Conservation (phyloP, 2,888 invertebrate species). For the Phoenoteleia sp. region DNA sequence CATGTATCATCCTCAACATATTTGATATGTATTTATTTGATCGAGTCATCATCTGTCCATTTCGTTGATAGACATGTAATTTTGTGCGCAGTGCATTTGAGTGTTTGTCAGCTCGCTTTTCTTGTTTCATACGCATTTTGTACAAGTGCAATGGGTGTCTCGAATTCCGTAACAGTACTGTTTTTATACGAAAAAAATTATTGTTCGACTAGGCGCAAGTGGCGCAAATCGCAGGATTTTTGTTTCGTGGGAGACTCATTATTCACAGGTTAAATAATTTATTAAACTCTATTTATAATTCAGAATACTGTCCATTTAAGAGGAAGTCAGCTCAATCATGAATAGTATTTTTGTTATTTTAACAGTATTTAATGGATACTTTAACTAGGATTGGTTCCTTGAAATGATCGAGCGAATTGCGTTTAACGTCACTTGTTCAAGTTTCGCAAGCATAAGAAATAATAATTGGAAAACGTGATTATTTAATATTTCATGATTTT, state of each 20-base stretch:
- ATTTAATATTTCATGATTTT: background rate
- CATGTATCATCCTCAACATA: conserved; percentile 52
- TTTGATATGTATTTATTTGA: conserved; percentile 61
- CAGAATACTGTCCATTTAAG: no score
- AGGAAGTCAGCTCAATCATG: no score
- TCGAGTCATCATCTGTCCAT: conserved; percentile 67
- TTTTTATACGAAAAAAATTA: conserved; percentile 42
- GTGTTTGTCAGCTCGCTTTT: conserved; percentile 56
- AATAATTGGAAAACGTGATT: conserved; percentile 1
- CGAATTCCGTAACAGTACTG: conserved; percentile 61
- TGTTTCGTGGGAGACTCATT: background rate
- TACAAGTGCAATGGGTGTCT: conserved; percentile 61
- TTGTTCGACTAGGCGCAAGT: background rate
- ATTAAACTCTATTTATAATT: no score
- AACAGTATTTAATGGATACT: no score
- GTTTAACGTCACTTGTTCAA: background rate
- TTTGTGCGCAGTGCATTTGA: conserved; percentile 42
- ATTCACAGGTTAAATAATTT: no score
- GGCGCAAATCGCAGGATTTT: background rate
- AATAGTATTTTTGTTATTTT: no score
- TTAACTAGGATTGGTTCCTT: no score
- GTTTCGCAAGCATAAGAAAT: background rate
- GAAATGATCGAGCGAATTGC: conserved; percentile 12
- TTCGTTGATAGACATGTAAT: conserved; percentile 42
- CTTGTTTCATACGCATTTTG: conserved; percentile 43